Evolutionary conservation across 2,888 invertebrate species (phyloP), one percentile per base, ranked within the genome.

Genomic region (Ennomos quercinarius): DNA sequence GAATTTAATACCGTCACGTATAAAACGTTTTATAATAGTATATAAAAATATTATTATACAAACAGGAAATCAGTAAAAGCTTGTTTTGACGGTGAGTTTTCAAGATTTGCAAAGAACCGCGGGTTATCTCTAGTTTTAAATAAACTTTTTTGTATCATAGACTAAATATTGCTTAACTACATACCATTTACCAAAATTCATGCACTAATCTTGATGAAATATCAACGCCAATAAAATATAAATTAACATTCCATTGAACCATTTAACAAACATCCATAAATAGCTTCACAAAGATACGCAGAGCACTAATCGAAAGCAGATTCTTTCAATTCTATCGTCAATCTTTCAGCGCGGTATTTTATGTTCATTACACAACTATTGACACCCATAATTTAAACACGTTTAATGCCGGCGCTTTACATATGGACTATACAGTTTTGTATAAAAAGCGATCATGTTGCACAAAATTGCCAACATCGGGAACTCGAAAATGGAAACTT

Each of bases 391-490:
- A 64, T 61, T 64, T 64, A 61, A 56, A 61, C n/a, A 44, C 56
- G 49, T 58, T 58, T 61, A 44, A 58, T 35, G 42, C 57, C 44
- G 39, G 54, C 48, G 48, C 43, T 52, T 61, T 58, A 49, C 57
- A 57, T 59, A 17, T 2, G 1, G 17, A 1, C 1, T 17, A 59
- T 46, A 56, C 39, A 53, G 43, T 39, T 53, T 9, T 50, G 50
- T 52, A 60, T 57, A 69, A 69, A 67, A 69, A 69, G 59, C 57
- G 57, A 63, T 59, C 59, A 52, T 54, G 55, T 49, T 58, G 58
- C 47, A 60, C 64, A 56, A 59, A 64, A 63, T 65, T 55, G 54
- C 61, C 62, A 62, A 62, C 64, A 67, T 64, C 50, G 53, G 57
- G 54, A 42, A 48, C 62, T 57, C 43, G 35, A n/a, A 38, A 52